Conservation (phyloP, 2,888 invertebrate genomes). For the Cabera pusaria region DNA sequence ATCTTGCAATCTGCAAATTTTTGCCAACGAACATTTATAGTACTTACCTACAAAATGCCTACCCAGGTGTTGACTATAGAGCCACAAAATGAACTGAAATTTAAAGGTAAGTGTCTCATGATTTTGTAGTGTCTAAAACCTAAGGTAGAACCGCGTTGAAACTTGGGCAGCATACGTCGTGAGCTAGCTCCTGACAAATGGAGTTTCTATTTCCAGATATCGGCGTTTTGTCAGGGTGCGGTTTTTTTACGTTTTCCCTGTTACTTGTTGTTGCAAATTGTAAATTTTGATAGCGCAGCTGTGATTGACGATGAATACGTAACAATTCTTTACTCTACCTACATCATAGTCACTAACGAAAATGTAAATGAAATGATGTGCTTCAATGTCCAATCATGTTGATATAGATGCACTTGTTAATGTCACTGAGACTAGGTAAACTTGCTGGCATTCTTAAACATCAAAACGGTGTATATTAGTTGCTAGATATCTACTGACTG, state of each 20-base stretch:
- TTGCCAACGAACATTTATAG: conserved; percentile 55
- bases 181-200: conserved; percentile 79
- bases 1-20: conserved; percentile 59
- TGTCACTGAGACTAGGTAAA: conserved; percentile 2
- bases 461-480: no score
- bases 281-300: conserved; percentile 8
- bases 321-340: conserved; percentile 1
- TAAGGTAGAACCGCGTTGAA: conserved; percentile 58
- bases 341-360: conserved; percentile 1
- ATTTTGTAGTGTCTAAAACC: conserved; percentile 32
- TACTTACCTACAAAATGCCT: conserved; percentile 77
- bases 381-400: conserved; percentile 17
- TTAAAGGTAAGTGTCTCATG: conserved; percentile 88
- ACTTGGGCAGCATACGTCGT: conserved; percentile 65
- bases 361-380: conserved; percentile 13
- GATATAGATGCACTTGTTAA: conserved; percentile 13
- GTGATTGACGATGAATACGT: conserved; percentile 16
- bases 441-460: conserved; percentile 2
- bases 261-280: conserved; percentile 16
- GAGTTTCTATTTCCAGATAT: conserved; percentile 83
- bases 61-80: conserved; percentile 94
- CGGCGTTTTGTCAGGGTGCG: conserved; percentile 78
- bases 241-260: conserved; percentile 58
- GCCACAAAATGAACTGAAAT: conserved; percentile 94
- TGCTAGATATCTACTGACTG: no score